Conservation (phyloP, 2,797 vertebrate species). For the Eidolon dupreanum region DNA sequence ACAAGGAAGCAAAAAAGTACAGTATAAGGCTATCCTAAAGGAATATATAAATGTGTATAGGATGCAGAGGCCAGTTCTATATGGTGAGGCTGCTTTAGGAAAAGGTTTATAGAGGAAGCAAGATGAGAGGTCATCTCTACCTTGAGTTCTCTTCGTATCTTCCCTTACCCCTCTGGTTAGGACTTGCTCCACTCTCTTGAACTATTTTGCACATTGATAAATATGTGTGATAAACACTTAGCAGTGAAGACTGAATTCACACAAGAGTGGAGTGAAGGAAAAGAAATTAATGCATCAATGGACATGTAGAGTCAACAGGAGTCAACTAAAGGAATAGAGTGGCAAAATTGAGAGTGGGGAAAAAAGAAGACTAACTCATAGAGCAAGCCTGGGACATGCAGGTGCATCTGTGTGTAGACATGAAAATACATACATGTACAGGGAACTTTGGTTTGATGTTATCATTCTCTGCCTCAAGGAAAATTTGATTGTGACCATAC, state of each 20-base stretch:
- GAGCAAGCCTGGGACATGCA: not conserved
- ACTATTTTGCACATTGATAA: no score
- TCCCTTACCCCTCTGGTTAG: no score
- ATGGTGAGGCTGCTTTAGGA: not conserved
- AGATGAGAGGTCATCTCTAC: not conserved
- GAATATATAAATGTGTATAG: no score
- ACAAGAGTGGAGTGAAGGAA: not conserved
- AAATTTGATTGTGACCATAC: not conserved
- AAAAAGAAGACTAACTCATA: not conserved
- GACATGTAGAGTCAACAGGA: not conserved
- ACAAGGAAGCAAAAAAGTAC: not conserved
- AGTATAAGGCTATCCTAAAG: fast-evolving
- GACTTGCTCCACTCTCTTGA: not conserved
- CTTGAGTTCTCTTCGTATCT: not conserved
- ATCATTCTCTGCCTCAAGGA: not conserved
- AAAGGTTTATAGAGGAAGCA: not conserved
- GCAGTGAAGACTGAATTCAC: not conserved
- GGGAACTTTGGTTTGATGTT: not conserved
- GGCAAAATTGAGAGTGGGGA: not conserved
- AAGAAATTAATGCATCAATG: not conserved
- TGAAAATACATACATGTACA: not conserved
- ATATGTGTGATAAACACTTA: not conserved
- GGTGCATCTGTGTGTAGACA: not conserved
- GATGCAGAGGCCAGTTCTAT: not conserved
- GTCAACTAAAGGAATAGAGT: not conserved